Conservation (phyloP, 2,888 invertebrate species). For the Stenichneumon culpator region DNA sequence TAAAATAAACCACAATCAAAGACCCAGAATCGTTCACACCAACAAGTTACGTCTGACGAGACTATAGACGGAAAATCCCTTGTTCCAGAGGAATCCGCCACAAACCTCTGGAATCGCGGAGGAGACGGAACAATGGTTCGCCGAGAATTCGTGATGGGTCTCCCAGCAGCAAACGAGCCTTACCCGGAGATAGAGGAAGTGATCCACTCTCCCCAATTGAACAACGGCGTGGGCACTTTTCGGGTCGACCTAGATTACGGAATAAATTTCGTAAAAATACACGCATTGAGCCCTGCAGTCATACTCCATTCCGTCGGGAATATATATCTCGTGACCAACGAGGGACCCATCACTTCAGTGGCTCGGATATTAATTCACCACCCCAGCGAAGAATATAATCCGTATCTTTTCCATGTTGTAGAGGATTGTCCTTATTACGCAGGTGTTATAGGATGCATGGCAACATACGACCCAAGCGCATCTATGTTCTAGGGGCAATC, state of each 20-base stretch:
- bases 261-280: not conserved
- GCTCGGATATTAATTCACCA: not conserved
- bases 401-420: not conserved
- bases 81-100: no score
- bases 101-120: no score
- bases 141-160: no score
- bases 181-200: not conserved
- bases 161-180: no score
- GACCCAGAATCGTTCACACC: not conserved
- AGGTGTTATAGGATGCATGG: not conserved
- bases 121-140: no score
- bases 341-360: not conserved
- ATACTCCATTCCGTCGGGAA: not conserved
- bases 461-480: not conserved
- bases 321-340: not conserved
- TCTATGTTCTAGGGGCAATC: not conserved
- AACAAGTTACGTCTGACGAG: not conserved
- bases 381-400: not conserved
- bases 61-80: no score
- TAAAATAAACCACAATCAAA: constrained; percentile 10
- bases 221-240: not conserved
- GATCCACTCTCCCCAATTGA: not conserved
- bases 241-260: not conserved
- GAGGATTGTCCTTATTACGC: not conserved
- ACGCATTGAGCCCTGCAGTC: not conserved